Evolutionary conservation across 2,113 vertebrate genomes (phyloP).

Genomic region (Perccottus glenii): DNA sequence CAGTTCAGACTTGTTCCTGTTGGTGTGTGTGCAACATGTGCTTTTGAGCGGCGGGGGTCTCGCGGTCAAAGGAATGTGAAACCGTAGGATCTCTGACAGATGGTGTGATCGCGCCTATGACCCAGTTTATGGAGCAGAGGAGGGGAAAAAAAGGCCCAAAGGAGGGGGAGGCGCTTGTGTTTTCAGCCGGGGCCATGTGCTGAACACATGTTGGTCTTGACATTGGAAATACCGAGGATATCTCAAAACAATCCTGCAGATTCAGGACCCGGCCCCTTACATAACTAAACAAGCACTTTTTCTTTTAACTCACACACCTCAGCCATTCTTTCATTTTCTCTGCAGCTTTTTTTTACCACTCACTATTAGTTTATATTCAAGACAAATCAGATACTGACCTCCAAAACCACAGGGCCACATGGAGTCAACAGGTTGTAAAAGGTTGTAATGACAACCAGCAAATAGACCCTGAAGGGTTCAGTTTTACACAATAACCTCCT

Average conservation of each 20-base stretch:
- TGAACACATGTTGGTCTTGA: slow-evolving; percentile 72
- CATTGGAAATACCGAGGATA: slow-evolving; percentile 69
- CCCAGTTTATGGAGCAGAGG: slow-evolving; percentile 66
- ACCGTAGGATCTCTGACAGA: slow-evolving; percentile 71
- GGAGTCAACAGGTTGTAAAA: slow-evolving; percentile 2
- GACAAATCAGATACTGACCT: slow-evolving; percentile 27
- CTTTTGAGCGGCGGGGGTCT: slow-evolving; percentile 39
- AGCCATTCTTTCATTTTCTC: slow-evolving; percentile 45
- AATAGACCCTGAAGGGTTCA: slow-evolving; percentile 47
- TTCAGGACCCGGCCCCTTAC: slow-evolving; percentile 60
- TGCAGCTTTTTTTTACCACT: slow-evolving; percentile 5
- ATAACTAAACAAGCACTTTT: slow-evolving; percentile 62
- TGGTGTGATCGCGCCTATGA: slow-evolving; percentile 71
- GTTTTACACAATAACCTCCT: slow-evolving; percentile 52
- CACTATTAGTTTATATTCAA: slow-evolving; percentile 25
- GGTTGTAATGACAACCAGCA: slow-evolving; percentile 17
- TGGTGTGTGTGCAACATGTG: slow-evolving; percentile 13
- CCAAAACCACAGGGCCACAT: slow-evolving; percentile 31
- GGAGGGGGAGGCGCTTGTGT: slow-evolving; percentile 31
- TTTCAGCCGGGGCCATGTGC: slow-evolving; percentile 69
- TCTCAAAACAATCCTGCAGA: slow-evolving; percentile 68
- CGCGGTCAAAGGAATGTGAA: slow-evolving; percentile 66
- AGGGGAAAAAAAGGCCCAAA: slow-evolving; percentile 11
- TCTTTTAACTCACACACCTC: slow-evolving; percentile 36
- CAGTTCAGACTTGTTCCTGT: slow-evolving; percentile 30